Conservation (phyloP, 1,140 invertebrate genomes). For the Lepidurus apus region DNA sequence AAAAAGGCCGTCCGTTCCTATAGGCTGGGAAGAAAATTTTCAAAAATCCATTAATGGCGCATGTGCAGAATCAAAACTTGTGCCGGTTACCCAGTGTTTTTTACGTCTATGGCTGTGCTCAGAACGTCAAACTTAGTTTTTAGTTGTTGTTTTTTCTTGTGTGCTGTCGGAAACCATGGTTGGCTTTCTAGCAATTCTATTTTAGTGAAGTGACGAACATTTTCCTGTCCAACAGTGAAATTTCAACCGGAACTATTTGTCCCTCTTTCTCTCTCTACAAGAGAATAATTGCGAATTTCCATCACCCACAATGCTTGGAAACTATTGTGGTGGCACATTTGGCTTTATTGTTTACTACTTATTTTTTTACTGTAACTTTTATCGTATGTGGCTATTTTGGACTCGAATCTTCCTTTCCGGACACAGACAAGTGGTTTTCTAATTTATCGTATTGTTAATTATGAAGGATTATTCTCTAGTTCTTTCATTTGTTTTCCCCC, state of each 20-base stretch:
- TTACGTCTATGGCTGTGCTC: neutral
- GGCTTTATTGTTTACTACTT: too few relatives aligned
- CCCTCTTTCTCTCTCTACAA: neutral
- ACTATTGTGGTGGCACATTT: too few relatives aligned
- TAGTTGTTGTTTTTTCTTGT: neutral
- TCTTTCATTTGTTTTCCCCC: neutral
- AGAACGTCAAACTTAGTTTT: neutral
- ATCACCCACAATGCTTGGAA: too few relatives aligned
- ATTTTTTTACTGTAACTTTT: too few relatives aligned
- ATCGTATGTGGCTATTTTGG: too few relatives aligned
- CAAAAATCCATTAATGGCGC: neutral
- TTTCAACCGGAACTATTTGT: neutral
- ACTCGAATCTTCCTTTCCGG: neutral
- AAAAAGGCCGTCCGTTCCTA: constrained; percentile 13
- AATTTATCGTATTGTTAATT: neutral
- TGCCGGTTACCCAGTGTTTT: constrained; percentile 17
- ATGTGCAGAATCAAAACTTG: constrained; percentile 2
- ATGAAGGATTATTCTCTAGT: neutral
- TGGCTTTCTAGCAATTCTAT: neutral
- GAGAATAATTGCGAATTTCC: too few relatives aligned
- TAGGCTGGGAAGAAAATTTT: neutral
- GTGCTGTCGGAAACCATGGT: neutral
- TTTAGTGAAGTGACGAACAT: neutral
- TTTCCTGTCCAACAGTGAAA: constrained; percentile 1
- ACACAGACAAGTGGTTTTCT: neutral